phyloP scores from a whole-genome alignment of 2,113 vertebrate species.

The Myotis yumanensis region DNA sequence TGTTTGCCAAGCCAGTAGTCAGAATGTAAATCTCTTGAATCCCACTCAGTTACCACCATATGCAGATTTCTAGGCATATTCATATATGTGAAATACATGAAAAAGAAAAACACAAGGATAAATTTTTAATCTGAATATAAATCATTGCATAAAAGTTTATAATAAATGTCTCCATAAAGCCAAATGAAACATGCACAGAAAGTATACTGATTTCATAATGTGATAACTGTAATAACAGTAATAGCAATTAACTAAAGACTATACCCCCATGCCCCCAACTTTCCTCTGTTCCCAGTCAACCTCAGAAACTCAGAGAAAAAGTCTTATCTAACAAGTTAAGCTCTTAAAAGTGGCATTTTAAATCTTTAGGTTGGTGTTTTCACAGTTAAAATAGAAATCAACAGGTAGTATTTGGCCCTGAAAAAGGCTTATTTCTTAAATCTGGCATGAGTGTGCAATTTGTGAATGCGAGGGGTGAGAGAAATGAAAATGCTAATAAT shows the following conservation, averaged over 20 bases:
- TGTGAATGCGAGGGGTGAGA: not conserved
- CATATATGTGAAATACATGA: not conserved
- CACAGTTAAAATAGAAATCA: not conserved
- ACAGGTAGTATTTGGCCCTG: not conserved
- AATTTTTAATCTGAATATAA: not conserved
- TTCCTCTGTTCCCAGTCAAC: not conserved
- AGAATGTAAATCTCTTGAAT: not conserved
- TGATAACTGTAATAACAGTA: not conserved
- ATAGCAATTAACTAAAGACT: not conserved
- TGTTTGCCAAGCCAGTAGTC: not conserved
- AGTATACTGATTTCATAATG: not conserved
- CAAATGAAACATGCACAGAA: not conserved
- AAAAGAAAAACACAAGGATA: not conserved
- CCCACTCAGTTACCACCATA: not conserved
- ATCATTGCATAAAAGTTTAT: not conserved
- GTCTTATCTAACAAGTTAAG: not conserved
- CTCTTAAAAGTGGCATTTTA: not conserved
- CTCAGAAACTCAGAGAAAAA: not conserved
- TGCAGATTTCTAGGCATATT: not conserved
- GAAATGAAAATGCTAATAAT: not conserved
- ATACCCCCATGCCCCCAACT: not conserved
- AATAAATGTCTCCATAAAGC: not conserved
- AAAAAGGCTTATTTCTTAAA: slow-evolving; percentile 39
- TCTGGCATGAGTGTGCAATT: not conserved
- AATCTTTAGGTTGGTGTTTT: slow-evolving; percentile 1